phyloP scores from a whole-genome alignment of 2,888 invertebrate genomes.

The Meta bourneti region DNA sequence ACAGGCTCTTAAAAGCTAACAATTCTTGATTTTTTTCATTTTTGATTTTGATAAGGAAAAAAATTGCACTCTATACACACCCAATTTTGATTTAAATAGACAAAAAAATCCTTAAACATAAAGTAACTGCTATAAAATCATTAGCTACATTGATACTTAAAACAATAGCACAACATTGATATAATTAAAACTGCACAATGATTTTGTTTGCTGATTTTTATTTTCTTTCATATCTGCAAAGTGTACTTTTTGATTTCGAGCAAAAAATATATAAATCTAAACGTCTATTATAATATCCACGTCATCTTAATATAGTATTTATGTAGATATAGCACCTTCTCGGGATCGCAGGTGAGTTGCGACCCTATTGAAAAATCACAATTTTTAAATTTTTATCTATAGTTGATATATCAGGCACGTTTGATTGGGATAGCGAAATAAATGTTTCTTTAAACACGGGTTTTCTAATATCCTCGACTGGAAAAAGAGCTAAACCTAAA shows the following conservation, averaged over 20 bases:
- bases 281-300: constrained; percentile 2
- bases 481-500: constrained; percentile 48
- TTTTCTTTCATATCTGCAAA: constrained; percentile 7
- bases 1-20: constrained; percentile 1
- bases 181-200: not conserved
- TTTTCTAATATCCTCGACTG: constrained; percentile 11
- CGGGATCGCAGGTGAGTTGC: constrained; percentile 7
- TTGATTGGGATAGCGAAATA: constrained; percentile 51
- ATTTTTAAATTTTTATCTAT: constrained; percentile 36
- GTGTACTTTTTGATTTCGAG: constrained; percentile 5
- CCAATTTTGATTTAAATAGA: constrained; percentile 13
- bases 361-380: constrained; percentile 59
- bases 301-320: constrained; percentile 32
- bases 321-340: constrained; percentile 70
- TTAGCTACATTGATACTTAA: not conserved
- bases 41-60: constrained; percentile 10
- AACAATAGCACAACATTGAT: constrained; percentile 3
- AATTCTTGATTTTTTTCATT: constrained; percentile 25
- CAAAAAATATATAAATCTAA: constrained; percentile 38
- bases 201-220: not conserved
- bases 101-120: not conserved
- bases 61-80: constrained; percentile 40
- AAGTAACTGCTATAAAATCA: constrained; percentile 21
- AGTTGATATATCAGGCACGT: constrained; percentile 52
- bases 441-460: constrained; percentile 54